Base-by-base conservation (phyloP, 2,888 invertebrate genomes). In the Leucophenga montana region DNA sequence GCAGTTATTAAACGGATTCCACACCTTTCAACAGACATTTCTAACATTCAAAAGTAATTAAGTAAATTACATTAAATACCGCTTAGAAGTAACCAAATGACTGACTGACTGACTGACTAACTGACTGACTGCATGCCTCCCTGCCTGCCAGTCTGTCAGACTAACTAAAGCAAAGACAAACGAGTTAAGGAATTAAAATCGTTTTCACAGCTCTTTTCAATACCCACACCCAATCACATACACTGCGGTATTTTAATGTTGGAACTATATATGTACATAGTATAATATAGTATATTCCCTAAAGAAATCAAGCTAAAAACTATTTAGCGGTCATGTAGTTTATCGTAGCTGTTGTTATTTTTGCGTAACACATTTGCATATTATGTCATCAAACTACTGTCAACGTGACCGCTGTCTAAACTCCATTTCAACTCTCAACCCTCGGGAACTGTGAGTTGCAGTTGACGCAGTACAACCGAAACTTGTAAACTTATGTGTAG, bases 221-320 rank as follows among this genome's bases (percentile, higher is more conserved):
- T 3, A 27, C 27, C 27, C 27, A 27, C 27, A 4, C 27, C 2
- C 27, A 27, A n/a, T n/a, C 27, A 27, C 27, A 27, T 4, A 27
- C 27, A 2, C 4, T 3, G 27, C 2, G 27, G 27, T 4, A 27
- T 27, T 2, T 2, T 27, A 2, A 27, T 16, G 50, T 50, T 50
- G 50, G 48, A 3, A 6, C 11, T 16, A 16, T 48, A n/a, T 16
- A n/a, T 13, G 16, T 3, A n/a, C 5, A 48, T 13, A n/a, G n/a
- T n/a, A n/a, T n/a, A 50, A 14, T 16, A n/a, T n/a, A n/a, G n/a
- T n/a, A 80, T 80, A 85, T 85, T 87, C 86, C 86, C 86, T 65
- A 71, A 85, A 87, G 86, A 86, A 86, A 86, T 86, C 86, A 87
- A 85, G 86, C 85, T 86, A 85, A 87, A 86, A 86, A 85, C 80